A percentile compares a stretch with the other conserved stretches of the same genome.
These are phyloP conservation scores for Papilio aristodemus DNA, from an alignment of 1,140 invertebrate species.

Conservation along the genomic window DNA sequence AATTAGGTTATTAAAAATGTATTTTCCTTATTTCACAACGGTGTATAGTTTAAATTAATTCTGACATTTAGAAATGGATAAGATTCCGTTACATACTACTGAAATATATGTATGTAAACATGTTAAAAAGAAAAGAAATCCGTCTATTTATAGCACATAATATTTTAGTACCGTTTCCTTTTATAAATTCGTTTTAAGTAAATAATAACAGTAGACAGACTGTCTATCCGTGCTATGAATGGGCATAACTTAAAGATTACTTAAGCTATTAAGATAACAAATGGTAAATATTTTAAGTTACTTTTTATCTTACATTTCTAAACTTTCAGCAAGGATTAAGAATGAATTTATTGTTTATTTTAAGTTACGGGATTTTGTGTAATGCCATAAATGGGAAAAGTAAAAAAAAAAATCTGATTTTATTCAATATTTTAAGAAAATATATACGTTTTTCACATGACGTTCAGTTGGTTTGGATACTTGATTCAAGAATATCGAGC, in stretches of 20 bases:
- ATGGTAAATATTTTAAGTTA: background rate
- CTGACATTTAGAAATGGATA: no score
- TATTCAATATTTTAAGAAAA: no score
- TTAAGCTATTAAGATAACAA: slow-evolving; percentile 17
- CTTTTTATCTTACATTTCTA: background rate
- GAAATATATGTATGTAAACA: no score
- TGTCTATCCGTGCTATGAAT: slow-evolving; percentile 1
- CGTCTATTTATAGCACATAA: background rate
- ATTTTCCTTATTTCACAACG: no score
- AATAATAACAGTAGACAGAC: background rate
- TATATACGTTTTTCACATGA: no score
- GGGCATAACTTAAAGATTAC: slow-evolving; percentile 2
- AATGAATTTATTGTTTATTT: no score
- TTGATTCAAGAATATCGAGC: background rate
- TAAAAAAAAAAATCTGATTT: no score
- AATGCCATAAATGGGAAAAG: no score
- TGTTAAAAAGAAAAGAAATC: background rate
- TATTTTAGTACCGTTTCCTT: background rate
- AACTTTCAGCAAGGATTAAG: background rate
- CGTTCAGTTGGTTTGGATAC: no score
- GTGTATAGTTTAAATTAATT: no score
- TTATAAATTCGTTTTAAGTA: background rate
- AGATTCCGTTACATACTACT: no score
- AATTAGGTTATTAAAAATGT: background rate
- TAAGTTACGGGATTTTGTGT: no score